A percentile compares a stretch with the other conserved stretches of the same genome.
Conservation (phyloP, 2,797 vertebrate species). For the Synanceia verrucosa region DNA sequence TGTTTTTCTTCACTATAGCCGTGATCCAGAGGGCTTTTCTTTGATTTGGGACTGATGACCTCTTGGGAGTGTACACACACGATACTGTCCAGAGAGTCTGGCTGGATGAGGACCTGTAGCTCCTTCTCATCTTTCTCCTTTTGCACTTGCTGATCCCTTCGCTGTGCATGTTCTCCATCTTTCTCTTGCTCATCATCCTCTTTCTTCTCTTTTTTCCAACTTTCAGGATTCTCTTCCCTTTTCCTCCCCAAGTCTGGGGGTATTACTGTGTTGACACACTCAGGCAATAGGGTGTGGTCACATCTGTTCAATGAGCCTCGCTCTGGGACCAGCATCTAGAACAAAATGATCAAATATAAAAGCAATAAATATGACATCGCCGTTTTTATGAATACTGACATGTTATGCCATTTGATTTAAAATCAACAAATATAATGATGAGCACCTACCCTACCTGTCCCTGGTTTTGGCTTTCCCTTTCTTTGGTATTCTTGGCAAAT, state of each 20-base stretch:
- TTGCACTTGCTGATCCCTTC: conserved; percentile 6
- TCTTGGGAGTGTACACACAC: conserved; percentile 44
- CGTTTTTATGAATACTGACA: background rate
- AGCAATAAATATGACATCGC: background rate
- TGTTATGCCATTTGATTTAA: background rate
- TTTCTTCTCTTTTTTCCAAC: conserved; percentile 24
- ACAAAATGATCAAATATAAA: conserved; percentile 3
- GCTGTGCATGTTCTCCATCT: conserved; percentile 12
- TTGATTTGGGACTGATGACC: conserved; percentile 63
- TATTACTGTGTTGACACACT: conserved; percentile 60
- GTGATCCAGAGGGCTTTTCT: conserved; percentile 49
- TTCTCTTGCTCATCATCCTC: conserved; percentile 7
- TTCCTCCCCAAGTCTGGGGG: background rate
- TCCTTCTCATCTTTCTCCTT: conserved; percentile 7
- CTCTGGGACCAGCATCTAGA: conserved; percentile 46
- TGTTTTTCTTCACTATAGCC: conserved; percentile 28
- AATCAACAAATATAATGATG: background rate
- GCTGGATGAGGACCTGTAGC: background rate
- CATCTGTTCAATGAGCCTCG: conserved; percentile 37
- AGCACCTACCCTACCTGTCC: conserved; percentile 68
- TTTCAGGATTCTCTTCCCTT: conserved; percentile 3
- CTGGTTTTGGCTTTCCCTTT: conserved; percentile 37
- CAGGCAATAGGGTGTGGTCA: conserved; percentile 40
- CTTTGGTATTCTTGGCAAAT: conserved; percentile 26
- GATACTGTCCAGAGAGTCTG: conserved; percentile 26